phyloP scores from a whole-genome alignment of 2,888 invertebrate species.

The Scrobipalpa atriplicella region DNA sequence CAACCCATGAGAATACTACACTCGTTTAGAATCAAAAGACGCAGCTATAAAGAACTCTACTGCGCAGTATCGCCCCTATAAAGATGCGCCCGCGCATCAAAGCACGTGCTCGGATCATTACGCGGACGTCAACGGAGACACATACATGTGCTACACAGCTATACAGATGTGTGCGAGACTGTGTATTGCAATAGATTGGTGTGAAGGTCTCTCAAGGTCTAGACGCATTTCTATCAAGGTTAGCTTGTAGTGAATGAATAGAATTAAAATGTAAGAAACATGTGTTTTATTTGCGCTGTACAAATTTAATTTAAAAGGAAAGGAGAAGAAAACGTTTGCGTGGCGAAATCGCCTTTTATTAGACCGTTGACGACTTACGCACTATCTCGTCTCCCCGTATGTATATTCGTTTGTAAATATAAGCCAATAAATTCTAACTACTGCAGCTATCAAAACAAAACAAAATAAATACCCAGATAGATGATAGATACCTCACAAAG shows the following conservation, averaged over 20 bases:
- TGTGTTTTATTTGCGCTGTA: no score
- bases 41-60: background rate
- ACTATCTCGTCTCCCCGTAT: no score
- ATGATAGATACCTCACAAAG: no score
- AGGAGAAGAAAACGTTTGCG: no score
- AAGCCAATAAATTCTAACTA: no score
- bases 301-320: no score
- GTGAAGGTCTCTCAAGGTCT: slow-evolving; percentile 5
- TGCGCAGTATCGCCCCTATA: slow-evolving; percentile 5
- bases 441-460: no score
- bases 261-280: background rate
- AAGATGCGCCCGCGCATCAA: background rate
- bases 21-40: background rate
- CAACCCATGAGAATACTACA: no score
- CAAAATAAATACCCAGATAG: no score
- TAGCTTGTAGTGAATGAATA: background rate
- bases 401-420: no score
- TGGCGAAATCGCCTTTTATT: no score
- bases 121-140: background rate
- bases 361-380: no score
- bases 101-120: slow-evolving; percentile 11
- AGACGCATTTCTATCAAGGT: background rate
- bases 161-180: slow-evolving; percentile 2
- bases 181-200: background rate
- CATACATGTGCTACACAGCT: background rate